Base-by-base conservation (phyloP, 2,888 invertebrate genomes). In the Microctonus hyperodae region DNA sequence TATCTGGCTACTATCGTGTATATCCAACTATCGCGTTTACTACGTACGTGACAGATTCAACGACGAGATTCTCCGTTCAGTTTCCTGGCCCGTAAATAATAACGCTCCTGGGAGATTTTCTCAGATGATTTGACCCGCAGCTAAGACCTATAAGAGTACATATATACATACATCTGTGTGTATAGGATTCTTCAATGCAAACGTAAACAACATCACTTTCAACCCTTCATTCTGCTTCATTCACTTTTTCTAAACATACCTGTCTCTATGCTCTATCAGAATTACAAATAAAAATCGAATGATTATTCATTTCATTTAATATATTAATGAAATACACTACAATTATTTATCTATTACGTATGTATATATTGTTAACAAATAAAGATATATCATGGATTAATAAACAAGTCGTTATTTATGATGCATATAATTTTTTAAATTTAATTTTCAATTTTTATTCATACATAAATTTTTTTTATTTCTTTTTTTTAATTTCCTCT, bases 91-190 rank as follows among this genome's bases (percentile, higher is more conserved):
- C 69, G 68, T 70, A 69, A 69, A 70, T 66, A 68, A 68, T 69
- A 72, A 69, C 71, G 69, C 67, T 66, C 66, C 50, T 62, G 60
- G 51, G 68, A 73, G 73, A 73, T 73, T 70, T 73, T 73, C 73
- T 69, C 73, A 73, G 68, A 68, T 64, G 73, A 73, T 73, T 72
- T 69, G 69, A 67, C 67, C 67, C 63, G 67, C 67, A 67, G 63
- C 58, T 40, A 37, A 59, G 69, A 59, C 66, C 65, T 59, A 40
- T 37, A n/a, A n/a, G n/a, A n/a, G n/a, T n/a, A n/a, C n/a, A n/a
- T n/a, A n/a, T n/a, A n/a, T n/a, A n/a, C n/a, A n/a, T n/a, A n/a
- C n/a, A n/a, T n/a, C n/a, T n/a, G n/a, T n/a, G 57, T 40, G 64
- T 64, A 60, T 50, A 51, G 16, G 9, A 44, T 16, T 7, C 16